phyloP scores from a whole-genome alignment of 2,888 invertebrate genomes.

The Sarcophaga variegata region DNA sequence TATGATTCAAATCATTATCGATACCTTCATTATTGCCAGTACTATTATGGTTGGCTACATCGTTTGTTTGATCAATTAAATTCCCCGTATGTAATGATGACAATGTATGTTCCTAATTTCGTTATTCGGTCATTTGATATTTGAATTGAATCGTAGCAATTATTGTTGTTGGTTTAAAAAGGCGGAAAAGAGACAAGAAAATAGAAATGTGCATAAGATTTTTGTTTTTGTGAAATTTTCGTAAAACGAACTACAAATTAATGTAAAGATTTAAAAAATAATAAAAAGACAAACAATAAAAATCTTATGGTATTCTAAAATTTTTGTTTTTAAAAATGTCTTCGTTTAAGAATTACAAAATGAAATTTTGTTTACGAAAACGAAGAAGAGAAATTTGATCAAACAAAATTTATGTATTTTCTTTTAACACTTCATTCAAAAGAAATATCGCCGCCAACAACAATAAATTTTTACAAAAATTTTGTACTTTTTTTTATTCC shows the following conservation, averaged over 20 bases:
- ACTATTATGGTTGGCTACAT: slow-evolving; percentile 50
- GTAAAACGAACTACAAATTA: slow-evolving; percentile 61
- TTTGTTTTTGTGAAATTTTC: slow-evolving; percentile 51
- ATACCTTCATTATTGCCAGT: slow-evolving; percentile 50
- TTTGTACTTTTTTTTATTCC: slow-evolving; percentile 3
- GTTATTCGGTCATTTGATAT: slow-evolving; percentile 11
- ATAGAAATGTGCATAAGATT: slow-evolving; percentile 58
- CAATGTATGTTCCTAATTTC: slow-evolving; percentile 59
- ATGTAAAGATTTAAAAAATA: slow-evolving; percentile 35
- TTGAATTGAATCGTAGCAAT: slow-evolving; percentile 21
- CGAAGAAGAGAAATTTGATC: slow-evolving; percentile 44
- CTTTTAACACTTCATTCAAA: slow-evolving; percentile 45
- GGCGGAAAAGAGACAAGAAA: slow-evolving; percentile 65
- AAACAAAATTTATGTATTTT: slow-evolving; percentile 69
- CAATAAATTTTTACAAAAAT: slow-evolving; percentile 47
- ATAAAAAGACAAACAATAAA: slow-evolving; percentile 52
- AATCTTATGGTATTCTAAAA: slow-evolving; percentile 45
- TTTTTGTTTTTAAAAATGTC: background rate
- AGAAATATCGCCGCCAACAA: slow-evolving; percentile 65
- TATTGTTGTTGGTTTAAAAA: slow-evolving; percentile 48
- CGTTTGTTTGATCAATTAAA: slow-evolving; percentile 64
- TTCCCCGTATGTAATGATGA: slow-evolving; percentile 61
- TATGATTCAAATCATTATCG: slow-evolving; percentile 55
- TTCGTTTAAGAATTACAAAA: slow-evolving; percentile 15
- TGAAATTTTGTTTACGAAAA: slow-evolving; percentile 8